Base-by-base conservation (phyloP, 64 coral and sea anemone species). In the Pachyseris speciosa region DNA sequence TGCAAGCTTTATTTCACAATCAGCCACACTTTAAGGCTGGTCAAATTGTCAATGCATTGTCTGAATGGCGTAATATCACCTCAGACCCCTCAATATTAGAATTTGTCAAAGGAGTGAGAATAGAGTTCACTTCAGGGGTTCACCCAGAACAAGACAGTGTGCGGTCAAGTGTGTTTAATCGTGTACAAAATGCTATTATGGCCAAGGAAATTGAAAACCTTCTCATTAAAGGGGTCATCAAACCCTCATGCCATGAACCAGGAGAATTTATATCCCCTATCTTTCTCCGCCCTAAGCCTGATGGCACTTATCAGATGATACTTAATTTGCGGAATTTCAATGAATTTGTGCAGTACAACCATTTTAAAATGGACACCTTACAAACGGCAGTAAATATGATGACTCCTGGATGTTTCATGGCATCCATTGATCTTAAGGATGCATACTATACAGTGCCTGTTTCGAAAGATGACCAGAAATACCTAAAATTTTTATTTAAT, bases 401-500 rank as follows among this genome's bases (percentile, higher is more conserved):
- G 67, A 69, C 15, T 13, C 67, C 67, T 69, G 67, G 67, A 37
- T 69, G 67, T 16, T 69, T 69, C 67, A 69, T 69, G 67, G 67
- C 34, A n/a, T 52, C 73, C 16, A 51, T 76, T 31, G 73, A 52
- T 31, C 73, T 76, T 0, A 74, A 74, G 27, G 71, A 74, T 74
- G 41, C 39, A 0, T 74, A 74, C 27, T 74, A 48, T 42, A 74
- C 78, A 42, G 59, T 90, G 25, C 88, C 73, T 48, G 81, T 79
- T 90, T 75, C 38, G 59, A 17, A 29, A 32, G 73, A 25, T 24
- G 61, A 90, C 31, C 58, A 81, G 59, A 66, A 77, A 79, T 69
- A 74, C 49, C 59, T 90, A 17, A 90, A 71, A 45, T 90, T 90
- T 67, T 51, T 48, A 60, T 90, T 44, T 30, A 59, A 90, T 51